phyloP scores from a whole-genome alignment of 1,140 invertebrate genomes.

The Heliconius melpomene region DNA sequence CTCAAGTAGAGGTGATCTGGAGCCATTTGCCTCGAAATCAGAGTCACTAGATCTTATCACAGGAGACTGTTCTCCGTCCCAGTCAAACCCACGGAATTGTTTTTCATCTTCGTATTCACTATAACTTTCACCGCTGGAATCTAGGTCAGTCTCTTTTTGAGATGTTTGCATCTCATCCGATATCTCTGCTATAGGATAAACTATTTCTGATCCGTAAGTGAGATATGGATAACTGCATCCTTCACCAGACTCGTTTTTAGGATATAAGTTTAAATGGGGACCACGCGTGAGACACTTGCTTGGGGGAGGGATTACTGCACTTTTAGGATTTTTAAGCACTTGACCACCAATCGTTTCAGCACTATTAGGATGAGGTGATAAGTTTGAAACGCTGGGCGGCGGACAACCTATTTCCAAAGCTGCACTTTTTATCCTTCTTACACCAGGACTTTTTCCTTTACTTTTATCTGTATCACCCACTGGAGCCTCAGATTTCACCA shows the following conservation, averaged over 20 bases:
- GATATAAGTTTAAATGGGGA: constrained; percentile 85
- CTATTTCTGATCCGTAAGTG: constrained; percentile 88
- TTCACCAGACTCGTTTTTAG: constrained; percentile 77
- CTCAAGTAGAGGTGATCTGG: constrained; percentile 82
- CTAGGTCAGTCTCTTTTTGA: constrained; percentile 84
- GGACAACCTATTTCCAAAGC: constrained; percentile 85
- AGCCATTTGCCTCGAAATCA: constrained; percentile 83
- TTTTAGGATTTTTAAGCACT: constrained; percentile 83
- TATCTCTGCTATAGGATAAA: constrained; percentile 92
- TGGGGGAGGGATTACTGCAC: constrained; percentile 83
- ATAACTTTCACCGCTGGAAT: constrained; percentile 80
- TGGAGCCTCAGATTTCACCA: constrained; percentile 73
- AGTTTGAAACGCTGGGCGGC: constrained; percentile 83
- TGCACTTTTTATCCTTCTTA: constrained; percentile 85
- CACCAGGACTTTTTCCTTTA: constrained; percentile 77
- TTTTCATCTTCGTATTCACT: constrained; percentile 82
- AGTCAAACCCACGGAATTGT: constrained; percentile 78
- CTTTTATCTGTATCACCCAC: constrained; percentile 63
- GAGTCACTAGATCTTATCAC: constrained; percentile 79
- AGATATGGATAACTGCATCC: constrained; percentile 83
- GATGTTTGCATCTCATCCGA: constrained; percentile 89
- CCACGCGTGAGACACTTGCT: constrained; percentile 85
- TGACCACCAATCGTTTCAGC: constrained; percentile 85
- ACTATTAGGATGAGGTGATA: constrained; percentile 85
- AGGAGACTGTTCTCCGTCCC: constrained; percentile 76